Evolutionary conservation across 1,140 invertebrate species (phyloP).

Genomic region (Latrodectus geometricus): DNA sequence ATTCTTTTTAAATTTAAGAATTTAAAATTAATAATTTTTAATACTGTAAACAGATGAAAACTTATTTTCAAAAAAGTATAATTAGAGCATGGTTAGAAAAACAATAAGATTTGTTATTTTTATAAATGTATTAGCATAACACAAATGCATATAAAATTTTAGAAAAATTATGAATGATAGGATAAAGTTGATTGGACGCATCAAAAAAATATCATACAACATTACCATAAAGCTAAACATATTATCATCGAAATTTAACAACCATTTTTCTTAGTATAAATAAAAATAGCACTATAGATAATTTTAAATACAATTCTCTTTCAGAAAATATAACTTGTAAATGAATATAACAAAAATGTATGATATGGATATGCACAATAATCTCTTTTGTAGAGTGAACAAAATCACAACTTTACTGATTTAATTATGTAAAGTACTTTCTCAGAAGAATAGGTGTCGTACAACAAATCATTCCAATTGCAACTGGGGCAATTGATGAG

Average conservation of each 20-base stretch:
- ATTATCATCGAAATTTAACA: background rate
- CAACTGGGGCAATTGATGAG: constrained; percentile 11
- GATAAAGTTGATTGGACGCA: too few relatives aligned
- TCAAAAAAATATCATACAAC: background rate
- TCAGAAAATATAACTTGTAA: constrained; percentile 20
- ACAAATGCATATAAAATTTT: too few relatives aligned
- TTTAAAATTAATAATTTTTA: too few relatives aligned
- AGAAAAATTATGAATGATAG: too few relatives aligned
- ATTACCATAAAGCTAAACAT: background rate
- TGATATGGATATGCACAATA: constrained; percentile 26
- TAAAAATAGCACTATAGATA: background rate
- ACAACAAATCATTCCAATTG: background rate
- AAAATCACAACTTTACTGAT: background rate
- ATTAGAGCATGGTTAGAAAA: too few relatives aligned
- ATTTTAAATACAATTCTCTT: constrained; percentile 10
- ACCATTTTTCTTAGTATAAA: background rate
- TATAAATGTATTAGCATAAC: too few relatives aligned
- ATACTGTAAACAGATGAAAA: too few relatives aligned
- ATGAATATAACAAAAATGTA: constrained; percentile 23
- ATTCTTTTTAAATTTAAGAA: background rate
- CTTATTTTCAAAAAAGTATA: too few relatives aligned
- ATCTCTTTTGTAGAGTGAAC: background rate
- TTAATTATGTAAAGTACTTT: background rate
- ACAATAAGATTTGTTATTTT: too few relatives aligned
- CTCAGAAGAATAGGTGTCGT: background rate